A percentile compares a stretch with the other conserved stretches of the same genome.
Evolutionary conservation across 92 coral and sea anemone genomes (phyloP).

Genomic region (Nematostella vectensis): DNA sequence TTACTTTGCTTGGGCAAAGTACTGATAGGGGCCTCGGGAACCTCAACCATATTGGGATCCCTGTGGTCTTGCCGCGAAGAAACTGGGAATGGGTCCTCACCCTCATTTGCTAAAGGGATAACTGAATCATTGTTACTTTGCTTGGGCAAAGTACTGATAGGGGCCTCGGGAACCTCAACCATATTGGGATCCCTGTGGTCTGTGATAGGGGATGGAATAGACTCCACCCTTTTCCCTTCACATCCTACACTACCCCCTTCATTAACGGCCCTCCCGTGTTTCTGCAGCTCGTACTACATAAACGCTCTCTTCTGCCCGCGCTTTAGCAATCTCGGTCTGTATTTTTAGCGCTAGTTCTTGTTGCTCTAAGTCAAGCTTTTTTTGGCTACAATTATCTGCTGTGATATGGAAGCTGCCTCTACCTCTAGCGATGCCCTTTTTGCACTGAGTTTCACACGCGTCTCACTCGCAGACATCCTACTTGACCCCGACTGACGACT

Average conservation of each 20-base stretch:
- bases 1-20: too few species aligned
- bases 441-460: slow-evolving; percentile 18
- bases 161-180: neutral
- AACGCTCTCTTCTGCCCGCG: slow-evolving; percentile 27
- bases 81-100: neutral
- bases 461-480: neutral
- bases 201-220: neutral
- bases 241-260: neutral
- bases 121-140: neutral
- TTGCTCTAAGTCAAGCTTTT: slow-evolving; percentile 33
- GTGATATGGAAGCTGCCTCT: slow-evolving; percentile 25
- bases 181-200: neutral
- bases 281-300: slow-evolving; percentile 16
- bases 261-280: neutral
- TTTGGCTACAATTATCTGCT: slow-evolving; percentile 11
- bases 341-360: slow-evolving; percentile 26
- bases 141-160: neutral
- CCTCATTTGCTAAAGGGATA: neutral
- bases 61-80: slow-evolving; percentile 1
- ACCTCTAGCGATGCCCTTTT: slow-evolving; percentile 39
- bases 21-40: neutral
- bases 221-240: neutral
- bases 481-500: slow-evolving; percentile 1
- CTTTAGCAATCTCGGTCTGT: slow-evolving; percentile 36
- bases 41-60: neutral